Conservation (phyloP, 1,140 invertebrate genomes). For the Drosophila gunungcola region DNA sequence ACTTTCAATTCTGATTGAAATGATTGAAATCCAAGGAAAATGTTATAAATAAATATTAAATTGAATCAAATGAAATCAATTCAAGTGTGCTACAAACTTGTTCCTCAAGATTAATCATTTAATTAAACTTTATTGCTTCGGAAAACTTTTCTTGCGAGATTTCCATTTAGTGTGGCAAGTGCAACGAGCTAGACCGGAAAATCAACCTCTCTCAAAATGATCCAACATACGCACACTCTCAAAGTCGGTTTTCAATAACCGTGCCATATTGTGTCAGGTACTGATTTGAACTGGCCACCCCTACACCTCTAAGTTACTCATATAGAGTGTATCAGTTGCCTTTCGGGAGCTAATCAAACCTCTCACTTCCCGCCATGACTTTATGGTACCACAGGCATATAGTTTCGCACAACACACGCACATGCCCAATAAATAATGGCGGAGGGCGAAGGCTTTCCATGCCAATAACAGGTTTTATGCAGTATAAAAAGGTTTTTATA, state of each 20-base stretch:
- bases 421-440: slow-evolving; percentile 71
- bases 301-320: slow-evolving; percentile 53
- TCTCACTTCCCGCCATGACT: not conserved
- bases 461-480: slow-evolving; percentile 53
- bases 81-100: slow-evolving; percentile 4
- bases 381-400: slow-evolving; percentile 41
- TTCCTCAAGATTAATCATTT: slow-evolving; percentile 18
- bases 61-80: not conserved
- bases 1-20: too few species aligned
- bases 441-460: slow-evolving; percentile 22
- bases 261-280: slow-evolving; percentile 76
- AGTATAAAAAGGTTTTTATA: slow-evolving; percentile 52
- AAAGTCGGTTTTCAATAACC: slow-evolving; percentile 68
- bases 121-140: slow-evolving; percentile 23
- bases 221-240: slow-evolving; percentile 14
- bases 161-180: slow-evolving; percentile 4
- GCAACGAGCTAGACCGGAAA: slow-evolving; percentile 1
- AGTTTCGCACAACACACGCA: slow-evolving; percentile 70
- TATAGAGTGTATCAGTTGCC: slow-evolving; percentile 64
- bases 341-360: slow-evolving; percentile 61
- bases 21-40: too few species aligned
- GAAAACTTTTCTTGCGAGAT: slow-evolving; percentile 22
- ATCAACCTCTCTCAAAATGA: not conserved
- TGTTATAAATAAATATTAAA: slow-evolving; percentile 5
- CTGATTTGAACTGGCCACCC: slow-evolving; percentile 27